A percentile compares a stretch with the other conserved stretches of the same genome.
These are phyloP conservation scores for Ceratothoa steindachneri DNA, from an alignment of 2,888 invertebrate species.

Conservation along the genomic window DNA sequence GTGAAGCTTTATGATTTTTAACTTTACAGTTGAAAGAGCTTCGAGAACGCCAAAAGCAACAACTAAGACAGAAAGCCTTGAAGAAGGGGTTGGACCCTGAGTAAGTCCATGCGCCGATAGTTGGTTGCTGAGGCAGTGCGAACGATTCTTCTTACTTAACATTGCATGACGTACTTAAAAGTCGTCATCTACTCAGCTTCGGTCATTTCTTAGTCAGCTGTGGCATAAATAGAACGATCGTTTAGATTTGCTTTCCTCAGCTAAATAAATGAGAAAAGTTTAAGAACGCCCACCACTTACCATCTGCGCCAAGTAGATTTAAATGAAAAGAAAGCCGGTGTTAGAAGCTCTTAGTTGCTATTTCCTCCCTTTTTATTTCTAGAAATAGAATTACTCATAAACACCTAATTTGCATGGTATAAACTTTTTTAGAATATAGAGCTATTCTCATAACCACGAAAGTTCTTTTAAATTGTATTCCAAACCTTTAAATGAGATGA, in stretches of 20 bases:
- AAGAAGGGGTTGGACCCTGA: conserved; percentile 49
- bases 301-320: neutral
- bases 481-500: no score
- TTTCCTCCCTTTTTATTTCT: neutral
- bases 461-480: no score
- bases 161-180: neutral
- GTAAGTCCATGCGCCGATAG: conserved; percentile 32
- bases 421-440: neutral
- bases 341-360: no score
- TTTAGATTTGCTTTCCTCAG: neutral
- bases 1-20: conserved; percentile 15
- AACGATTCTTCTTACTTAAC: neutral
- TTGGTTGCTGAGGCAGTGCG: neutral
- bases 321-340: neutral
- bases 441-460: neutral
- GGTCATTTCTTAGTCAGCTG: neutral
- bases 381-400: neutral
- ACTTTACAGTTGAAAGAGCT: conserved; percentile 48
- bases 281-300: neutral
- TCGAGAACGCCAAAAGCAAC: conserved; percentile 48
- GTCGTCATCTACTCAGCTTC: neutral
- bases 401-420: neutral
- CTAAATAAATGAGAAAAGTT: no score
- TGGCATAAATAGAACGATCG: neutral
- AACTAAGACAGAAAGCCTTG: conserved; percentile 48